These are phyloP conservation scores for Mesitornis unicolor DNA, from an alignment of 2,113 vertebrate genomes.

Conservation along the genomic window DNA sequence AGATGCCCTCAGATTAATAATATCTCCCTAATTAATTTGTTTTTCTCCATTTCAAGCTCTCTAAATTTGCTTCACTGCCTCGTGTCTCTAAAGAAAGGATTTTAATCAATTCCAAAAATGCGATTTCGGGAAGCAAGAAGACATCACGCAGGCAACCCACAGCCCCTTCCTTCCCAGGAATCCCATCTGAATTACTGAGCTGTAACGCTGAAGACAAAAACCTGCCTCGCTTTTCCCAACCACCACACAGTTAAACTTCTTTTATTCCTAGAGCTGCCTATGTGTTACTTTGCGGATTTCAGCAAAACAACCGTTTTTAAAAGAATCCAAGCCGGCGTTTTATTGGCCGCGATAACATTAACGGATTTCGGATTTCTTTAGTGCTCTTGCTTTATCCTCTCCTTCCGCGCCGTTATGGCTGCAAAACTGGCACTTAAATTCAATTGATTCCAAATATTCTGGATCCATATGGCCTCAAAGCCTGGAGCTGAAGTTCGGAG, in stretches of 20 bases:
- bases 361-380: constrained; percentile 64
- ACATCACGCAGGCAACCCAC: neutral
- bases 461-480: constrained; percentile 95
- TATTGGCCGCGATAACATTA: constrained; percentile 60
- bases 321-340: constrained; percentile 62
- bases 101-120: neutral
- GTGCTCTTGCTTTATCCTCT: constrained; percentile 73
- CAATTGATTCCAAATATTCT: constrained; percentile 83
- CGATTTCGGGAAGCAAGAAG: neutral
- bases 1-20: neutral
- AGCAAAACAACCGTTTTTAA: constrained; percentile 67
- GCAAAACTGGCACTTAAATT: constrained; percentile 82
- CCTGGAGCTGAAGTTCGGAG: constrained; percentile 88
- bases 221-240: neutral
- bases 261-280: constrained; percentile 8
- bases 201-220: neutral
- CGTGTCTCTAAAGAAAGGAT: neutral
- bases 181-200: neutral
- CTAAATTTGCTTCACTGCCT: neutral
- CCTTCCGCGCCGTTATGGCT: constrained; percentile 72
- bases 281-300: constrained; percentile 38
- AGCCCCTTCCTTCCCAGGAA: neutral
- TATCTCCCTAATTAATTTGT: neutral
- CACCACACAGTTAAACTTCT: constrained; percentile 1
- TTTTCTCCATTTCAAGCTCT: neutral